Evolutionary conservation across 1,140 invertebrate genomes (phyloP).

Genomic region (Pseudomyrmex dendroicus): DNA sequence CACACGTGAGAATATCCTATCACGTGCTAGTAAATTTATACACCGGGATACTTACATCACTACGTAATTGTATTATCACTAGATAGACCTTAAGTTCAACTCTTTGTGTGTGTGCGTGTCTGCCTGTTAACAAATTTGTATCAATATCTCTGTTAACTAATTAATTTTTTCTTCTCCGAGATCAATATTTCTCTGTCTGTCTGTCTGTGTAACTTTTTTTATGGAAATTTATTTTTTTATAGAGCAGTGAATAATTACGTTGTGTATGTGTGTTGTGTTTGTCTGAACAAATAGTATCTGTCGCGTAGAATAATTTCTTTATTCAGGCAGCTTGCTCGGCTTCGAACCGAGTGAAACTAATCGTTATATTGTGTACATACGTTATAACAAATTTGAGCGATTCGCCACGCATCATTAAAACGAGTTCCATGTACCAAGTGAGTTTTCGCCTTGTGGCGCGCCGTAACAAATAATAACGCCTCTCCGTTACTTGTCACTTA

Average conservation of each 20-base stretch:
- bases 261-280: not conserved
- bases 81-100: slow-evolving; percentile 55
- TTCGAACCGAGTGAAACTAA: slow-evolving; percentile 36
- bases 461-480: slow-evolving; percentile 25
- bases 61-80: slow-evolving; percentile 42
- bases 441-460: not conserved
- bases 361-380: slow-evolving; percentile 32
- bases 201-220: not conserved
- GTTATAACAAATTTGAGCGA: slow-evolving; percentile 64
- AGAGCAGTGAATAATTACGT: slow-evolving; percentile 23
- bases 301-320: slow-evolving; percentile 4
- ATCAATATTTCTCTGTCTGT: slow-evolving; percentile 34
- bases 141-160: slow-evolving; percentile 45
- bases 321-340: not conserved
- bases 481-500: slow-evolving; percentile 27
- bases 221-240: slow-evolving; percentile 46
- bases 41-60: slow-evolving; percentile 34
- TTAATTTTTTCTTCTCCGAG: slow-evolving; percentile 19
- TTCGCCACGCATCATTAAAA: slow-evolving; percentile 33
- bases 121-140: slow-evolving; percentile 45
- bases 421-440: not conserved
- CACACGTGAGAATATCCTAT: not conserved
- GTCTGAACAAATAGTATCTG: slow-evolving; percentile 6
- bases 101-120: not conserved
- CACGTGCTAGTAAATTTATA: slow-evolving; percentile 26